Evolutionary conservation across 1,140 invertebrate species (phyloP).

Genomic region (Drosophila albomicans): DNA sequence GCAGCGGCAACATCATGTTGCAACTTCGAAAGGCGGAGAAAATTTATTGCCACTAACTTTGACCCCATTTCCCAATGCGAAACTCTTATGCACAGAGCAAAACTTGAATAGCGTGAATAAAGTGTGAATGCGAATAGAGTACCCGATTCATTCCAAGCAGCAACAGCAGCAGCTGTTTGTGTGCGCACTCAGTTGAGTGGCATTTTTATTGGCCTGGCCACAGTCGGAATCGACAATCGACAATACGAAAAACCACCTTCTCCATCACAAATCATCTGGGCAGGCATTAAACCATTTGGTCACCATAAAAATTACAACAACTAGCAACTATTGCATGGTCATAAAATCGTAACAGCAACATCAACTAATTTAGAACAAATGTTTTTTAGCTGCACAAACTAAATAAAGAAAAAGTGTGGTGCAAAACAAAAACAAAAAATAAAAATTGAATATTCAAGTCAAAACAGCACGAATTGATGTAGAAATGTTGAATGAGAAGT

Average conservation of each 20-base stretch:
- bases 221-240: no score
- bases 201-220: neutral
- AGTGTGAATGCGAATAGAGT: neutral
- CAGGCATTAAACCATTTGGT: slow-evolving; percentile 28
- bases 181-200: neutral
- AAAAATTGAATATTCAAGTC: neutral
- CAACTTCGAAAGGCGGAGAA: slow-evolving; percentile 10
- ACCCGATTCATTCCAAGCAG: neutral
- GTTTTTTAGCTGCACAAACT: slow-evolving; percentile 16
- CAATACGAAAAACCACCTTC: neutral
- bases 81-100: neutral
- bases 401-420: slow-evolving; percentile 12
- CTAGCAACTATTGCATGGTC: slow-evolving; percentile 18
- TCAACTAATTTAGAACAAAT: slow-evolving; percentile 38
- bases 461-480: slow-evolving; percentile 4
- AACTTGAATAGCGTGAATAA: neutral
- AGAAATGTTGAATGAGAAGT: neutral
- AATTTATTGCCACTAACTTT: slow-evolving; percentile 29
- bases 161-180: neutral
- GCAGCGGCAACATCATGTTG: slow-evolving; percentile 1
- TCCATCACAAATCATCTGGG: slow-evolving; percentile 15
- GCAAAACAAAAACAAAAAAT: neutral
- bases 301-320: neutral
- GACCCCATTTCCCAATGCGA: slow-evolving; percentile 5
- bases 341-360: slow-evolving; percentile 16